These are phyloP conservation scores for Gila orcuttii DNA, from an alignment of 2,113 vertebrate genomes.

Conservation along the genomic window DNA sequence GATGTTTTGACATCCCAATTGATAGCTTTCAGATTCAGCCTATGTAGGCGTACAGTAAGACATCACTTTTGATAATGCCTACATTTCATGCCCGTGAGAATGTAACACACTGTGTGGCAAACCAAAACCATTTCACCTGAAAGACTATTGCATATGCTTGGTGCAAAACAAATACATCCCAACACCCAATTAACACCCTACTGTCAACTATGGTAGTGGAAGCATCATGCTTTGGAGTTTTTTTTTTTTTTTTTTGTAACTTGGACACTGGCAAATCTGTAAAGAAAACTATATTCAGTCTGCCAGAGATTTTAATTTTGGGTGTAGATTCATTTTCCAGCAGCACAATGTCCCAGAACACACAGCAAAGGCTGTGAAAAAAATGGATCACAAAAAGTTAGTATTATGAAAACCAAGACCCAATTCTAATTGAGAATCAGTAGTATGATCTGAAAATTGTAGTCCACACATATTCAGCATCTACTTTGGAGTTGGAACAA, in stretches of 20 bases:
- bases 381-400: neutral
- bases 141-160: neutral
- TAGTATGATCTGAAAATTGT: neutral
- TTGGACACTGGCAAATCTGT: conserved; percentile 11
- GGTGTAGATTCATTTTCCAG: neutral
- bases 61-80: neutral
- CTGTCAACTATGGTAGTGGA: neutral
- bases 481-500: neutral
- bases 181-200: neutral
- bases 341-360: neutral
- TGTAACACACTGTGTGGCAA: neutral
- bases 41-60: neutral
- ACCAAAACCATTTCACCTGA: neutral
- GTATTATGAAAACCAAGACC: neutral
- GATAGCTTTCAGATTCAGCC: neutral
- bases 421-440: neutral
- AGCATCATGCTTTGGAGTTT: neutral
- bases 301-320: neutral
- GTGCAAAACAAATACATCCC: neutral
- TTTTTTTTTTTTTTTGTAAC: too few relatives aligned
- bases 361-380: neutral
- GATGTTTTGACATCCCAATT: neutral
- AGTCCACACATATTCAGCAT: neutral
- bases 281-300: neutral
- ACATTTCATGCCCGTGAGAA: neutral